Base-by-base conservation (phyloP, 2,797 vertebrate genomes). In the Tapirus indicus region DNA sequence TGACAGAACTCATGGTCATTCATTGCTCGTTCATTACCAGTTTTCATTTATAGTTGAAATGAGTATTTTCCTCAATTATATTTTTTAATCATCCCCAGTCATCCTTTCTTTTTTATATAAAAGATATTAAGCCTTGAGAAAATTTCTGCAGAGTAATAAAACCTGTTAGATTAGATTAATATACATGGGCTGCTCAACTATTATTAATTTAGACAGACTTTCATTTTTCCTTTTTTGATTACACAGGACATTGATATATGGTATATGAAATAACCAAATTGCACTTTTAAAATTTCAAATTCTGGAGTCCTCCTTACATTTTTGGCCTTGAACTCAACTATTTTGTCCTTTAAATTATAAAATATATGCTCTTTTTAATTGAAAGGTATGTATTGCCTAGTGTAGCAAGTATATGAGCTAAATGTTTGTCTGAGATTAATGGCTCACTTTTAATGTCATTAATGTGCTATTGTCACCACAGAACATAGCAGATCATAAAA, bases 41-140 rank as follows among this genome's bases (percentile, higher is more conserved):
- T 95, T 98, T 98, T 98, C 93, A 97, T 98, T 98, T 98, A 96
- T 93, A 72, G 74, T 71, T 98, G 83, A 98, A 98, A 98, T 95
- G 68, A 98, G 85, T 98, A 98, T 98, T 97, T 98, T 92, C 77
- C 69, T 93, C 91, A 98, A 97, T 97, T 98, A 96, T 96, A 98
- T 97, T 98, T 98, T 98, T 98, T 98, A 98, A 98, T 98, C 62
- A 98, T 97, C 97, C 75, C 91, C 79, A 97, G 96, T 97, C 72
- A 96, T 74, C 29, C 41, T 95, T 98, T 82, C 62, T 84, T 78
- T 92, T 95, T 97, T 91, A 86, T 95, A 94, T 79, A 97, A 44
- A 96, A 88, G 95, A 96, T 97, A 98, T 94, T 97, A 98, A 98
- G 86, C 49, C 95, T 97, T 97, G 82, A 92, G 94, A 98, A 98